phyloP scores from a whole-genome alignment of 2,113 vertebrate species.

The Hippocampus abdominalis region DNA sequence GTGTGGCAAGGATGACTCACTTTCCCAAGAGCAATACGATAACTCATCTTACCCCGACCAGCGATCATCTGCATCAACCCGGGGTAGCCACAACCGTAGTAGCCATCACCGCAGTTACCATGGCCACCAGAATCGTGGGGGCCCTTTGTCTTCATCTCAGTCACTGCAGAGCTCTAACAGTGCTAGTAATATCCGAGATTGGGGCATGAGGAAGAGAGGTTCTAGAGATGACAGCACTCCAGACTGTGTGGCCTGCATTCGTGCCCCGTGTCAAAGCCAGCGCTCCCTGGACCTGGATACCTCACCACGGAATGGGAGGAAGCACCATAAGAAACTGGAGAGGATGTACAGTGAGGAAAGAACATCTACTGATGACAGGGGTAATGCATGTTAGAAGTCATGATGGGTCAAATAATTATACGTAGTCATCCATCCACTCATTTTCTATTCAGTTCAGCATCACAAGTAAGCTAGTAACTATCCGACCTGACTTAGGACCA shows the following conservation, averaged over 20 bases:
- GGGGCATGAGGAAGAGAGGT: constrained; percentile 73
- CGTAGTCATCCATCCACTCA: not conserved
- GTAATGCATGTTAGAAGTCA: constrained; percentile 34
- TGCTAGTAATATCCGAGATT: constrained; percentile 71
- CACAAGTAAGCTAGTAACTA: not conserved
- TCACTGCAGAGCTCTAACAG: constrained; percentile 76
- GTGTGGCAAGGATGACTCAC: constrained; percentile 58
- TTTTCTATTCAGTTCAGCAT: not conserved
- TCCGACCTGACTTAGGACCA: not conserved
- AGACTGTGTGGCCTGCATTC: constrained; percentile 79
- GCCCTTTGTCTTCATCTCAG: constrained; percentile 52
- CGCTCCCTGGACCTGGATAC: constrained; percentile 83
- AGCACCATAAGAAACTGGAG: constrained; percentile 85
- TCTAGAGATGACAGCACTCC: constrained; percentile 81
- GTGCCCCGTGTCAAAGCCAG: constrained; percentile 76
- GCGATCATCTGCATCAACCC: constrained; percentile 23
- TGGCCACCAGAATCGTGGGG: constrained; percentile 53
- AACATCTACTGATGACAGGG: constrained; percentile 75
- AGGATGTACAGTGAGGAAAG: constrained; percentile 91
- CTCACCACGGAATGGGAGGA: constrained; percentile 66
- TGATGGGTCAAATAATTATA: not conserved
- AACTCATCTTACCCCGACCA: constrained; percentile 42
- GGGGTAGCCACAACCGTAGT: constrained; percentile 53
- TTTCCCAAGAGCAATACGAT: constrained; percentile 19
- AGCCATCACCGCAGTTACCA: constrained; percentile 75